Conservation (phyloP, 2,113 vertebrate genomes). For the Chlamydotis undulata region DNA sequence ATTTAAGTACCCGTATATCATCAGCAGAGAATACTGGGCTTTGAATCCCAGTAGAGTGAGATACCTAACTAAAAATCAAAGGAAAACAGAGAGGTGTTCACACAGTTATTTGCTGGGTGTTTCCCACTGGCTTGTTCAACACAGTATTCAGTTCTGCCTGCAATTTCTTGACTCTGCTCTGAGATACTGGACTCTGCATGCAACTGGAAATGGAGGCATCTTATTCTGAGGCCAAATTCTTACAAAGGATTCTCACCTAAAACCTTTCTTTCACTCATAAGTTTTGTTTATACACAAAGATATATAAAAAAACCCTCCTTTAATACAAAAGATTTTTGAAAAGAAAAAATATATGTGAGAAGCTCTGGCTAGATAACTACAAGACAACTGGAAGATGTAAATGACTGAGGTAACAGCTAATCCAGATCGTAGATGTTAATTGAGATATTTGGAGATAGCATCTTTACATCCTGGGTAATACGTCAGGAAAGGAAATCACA, state of each 20-base stretch:
- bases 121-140: not conserved
- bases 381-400: not conserved
- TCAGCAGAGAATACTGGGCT: not conserved
- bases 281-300: not conserved
- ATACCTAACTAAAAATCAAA: not conserved
- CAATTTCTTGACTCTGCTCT: not conserved
- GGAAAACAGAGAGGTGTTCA: not conserved
- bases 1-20: not conserved
- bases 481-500: not conserved
- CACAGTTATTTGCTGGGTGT: not conserved
- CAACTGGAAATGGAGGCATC: not conserved
- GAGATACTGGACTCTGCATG: not conserved
- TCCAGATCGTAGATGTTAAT: not conserved
- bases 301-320: not conserved
- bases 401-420: not conserved
- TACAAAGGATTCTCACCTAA: not conserved
- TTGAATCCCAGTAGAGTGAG: not conserved
- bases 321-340: not conserved
- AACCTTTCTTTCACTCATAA: not conserved
- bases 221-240: not conserved
- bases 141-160: not conserved
- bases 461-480: not conserved
- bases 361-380: not conserved
- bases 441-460: not conserved
- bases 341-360: not conserved